Conservation (phyloP, 2,888 invertebrate genomes). For the Polydrusus cervinus region DNA sequence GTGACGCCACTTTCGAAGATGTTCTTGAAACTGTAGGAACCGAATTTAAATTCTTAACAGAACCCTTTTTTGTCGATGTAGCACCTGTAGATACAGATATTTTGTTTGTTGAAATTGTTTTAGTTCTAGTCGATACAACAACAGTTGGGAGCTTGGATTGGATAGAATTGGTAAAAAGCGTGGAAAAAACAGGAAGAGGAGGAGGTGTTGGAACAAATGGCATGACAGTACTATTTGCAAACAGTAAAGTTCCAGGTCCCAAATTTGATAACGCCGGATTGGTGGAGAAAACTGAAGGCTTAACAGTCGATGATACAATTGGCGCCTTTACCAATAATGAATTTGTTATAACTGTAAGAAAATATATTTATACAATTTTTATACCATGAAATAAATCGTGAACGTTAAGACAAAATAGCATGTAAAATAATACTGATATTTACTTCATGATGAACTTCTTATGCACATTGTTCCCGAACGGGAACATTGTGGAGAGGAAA, state of each 20-base stretch:
- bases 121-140: conserved; percentile 36
- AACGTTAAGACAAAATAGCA: too few relatives aligned
- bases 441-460: too few relatives aligned
- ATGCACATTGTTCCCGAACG: too few relatives aligned
- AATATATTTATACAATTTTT: background rate
- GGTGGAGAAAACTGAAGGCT: conserved; percentile 54
- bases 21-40: background rate
- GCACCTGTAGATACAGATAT: conserved; percentile 1
- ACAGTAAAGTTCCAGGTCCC: conserved; percentile 68
- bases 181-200: conserved; percentile 58
- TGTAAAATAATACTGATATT: too few relatives aligned
- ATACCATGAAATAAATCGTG: background rate
- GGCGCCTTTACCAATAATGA: conserved; percentile 63
- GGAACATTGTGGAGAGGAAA: too few relatives aligned
- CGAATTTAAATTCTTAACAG: background rate
- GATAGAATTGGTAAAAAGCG: conserved; percentile 53
- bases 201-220: conserved; percentile 65
- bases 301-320: conserved; percentile 63
- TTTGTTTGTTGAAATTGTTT: conserved; percentile 33
- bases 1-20: background rate
- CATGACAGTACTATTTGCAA: conserved; percentile 68
- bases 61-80: background rate
- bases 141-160: conserved; percentile 40
- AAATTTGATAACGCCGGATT: conserved; percentile 61
- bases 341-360: conserved; percentile 62